Evolutionary conservation across 2,888 invertebrate species (phyloP), one percentile per base, ranked within the genome.

Genomic region (Drosophila vallismaia): DNA sequence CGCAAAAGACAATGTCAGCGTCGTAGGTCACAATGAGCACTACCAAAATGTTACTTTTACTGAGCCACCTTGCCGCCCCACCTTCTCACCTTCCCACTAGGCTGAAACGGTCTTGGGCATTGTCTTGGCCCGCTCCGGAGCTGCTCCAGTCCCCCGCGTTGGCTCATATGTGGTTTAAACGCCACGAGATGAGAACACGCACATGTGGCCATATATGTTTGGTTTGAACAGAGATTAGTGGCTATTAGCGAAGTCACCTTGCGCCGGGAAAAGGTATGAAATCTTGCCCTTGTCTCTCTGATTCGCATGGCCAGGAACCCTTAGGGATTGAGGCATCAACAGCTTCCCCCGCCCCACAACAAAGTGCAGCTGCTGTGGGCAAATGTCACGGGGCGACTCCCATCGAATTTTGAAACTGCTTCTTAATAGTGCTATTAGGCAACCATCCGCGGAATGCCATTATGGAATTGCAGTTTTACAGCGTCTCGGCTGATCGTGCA

Each of bases 211-310:
- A 59, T 3, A 59, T 3, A 55, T 50, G n/a, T 59, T 57, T 64
- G 70, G 76, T 77, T 84, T 75, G 73, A 68, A 46, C 68, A 71
- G 40, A 78, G 79, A 87, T 87, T 81, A 81, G 79, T 85, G 54
- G 71, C 66, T 84, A 75, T 75, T 69, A 77, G 72, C 69, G 40
- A 49, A 29, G 33, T 77, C 49, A 75, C 85, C 87, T 81, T 81
- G 78, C 53, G 38, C 36, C 36, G 8, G 75, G 60, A 75, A 46
- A 48, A 66, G 69, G 50, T 76, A 58, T 54, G 66, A 70, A 4
- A 14, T 78, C 85, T 84, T 64, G 68, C 60, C 54, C 14, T 49
- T 52, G 52, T 50, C n/a, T 33, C n/a, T 10, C 33, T 4, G 33
- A 36, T 36, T 36, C 36, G 36, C n/a, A 36, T 36, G 1, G 5